phyloP scores from a whole-genome alignment of 2,888 invertebrate species.

The Eupithecia tripunctaria region DNA sequence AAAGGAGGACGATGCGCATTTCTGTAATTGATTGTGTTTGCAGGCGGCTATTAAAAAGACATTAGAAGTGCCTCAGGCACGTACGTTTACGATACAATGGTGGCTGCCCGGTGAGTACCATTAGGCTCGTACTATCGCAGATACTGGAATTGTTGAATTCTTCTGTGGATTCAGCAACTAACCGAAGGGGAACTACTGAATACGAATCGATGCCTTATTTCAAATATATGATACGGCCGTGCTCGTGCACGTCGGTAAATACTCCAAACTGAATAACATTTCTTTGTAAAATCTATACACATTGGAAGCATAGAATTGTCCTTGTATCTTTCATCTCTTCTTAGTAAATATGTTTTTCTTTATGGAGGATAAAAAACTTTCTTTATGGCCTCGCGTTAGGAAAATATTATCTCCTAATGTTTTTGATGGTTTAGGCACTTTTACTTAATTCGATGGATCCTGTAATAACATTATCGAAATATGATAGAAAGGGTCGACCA shows the following conservation, averaged over 20 bases:
- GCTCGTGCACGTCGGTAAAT: not conserved
- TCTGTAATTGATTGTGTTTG: slow-evolving; percentile 56
- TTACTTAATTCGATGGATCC: slow-evolving; percentile 40
- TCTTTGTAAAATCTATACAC: not conserved
- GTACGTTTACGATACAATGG: slow-evolving; percentile 41
- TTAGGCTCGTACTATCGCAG: slow-evolving; percentile 22
- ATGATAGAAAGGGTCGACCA: slow-evolving; percentile 27
- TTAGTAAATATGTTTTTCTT: slow-evolving; percentile 6
- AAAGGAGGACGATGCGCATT: slow-evolving; percentile 45
- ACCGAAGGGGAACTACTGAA: slow-evolving; percentile 28
- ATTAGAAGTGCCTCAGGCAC: slow-evolving; percentile 53
- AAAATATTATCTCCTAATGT: slow-evolving; percentile 24
- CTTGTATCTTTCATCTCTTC: not conserved
- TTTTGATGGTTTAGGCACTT: slow-evolving; percentile 24
- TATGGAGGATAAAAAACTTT: slow-evolving; percentile 6
- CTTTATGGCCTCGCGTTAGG: slow-evolving; percentile 12
- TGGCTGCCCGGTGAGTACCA: slow-evolving; percentile 21
- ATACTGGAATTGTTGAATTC: slow-evolving; percentile 13
- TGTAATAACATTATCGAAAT: slow-evolving; percentile 39
- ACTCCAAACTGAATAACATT: not conserved
- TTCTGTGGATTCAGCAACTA: slow-evolving; percentile 12
- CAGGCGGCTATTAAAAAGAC: slow-evolving; percentile 58
- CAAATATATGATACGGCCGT: slow-evolving; percentile 23
- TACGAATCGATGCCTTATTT: slow-evolving; percentile 42
- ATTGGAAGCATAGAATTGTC: not conserved